A percentile compares a stretch with the other conserved stretches of the same genome.
phyloP scores from a whole-genome alignment of 1,140 invertebrate species.

The Physella acuta region DNA sequence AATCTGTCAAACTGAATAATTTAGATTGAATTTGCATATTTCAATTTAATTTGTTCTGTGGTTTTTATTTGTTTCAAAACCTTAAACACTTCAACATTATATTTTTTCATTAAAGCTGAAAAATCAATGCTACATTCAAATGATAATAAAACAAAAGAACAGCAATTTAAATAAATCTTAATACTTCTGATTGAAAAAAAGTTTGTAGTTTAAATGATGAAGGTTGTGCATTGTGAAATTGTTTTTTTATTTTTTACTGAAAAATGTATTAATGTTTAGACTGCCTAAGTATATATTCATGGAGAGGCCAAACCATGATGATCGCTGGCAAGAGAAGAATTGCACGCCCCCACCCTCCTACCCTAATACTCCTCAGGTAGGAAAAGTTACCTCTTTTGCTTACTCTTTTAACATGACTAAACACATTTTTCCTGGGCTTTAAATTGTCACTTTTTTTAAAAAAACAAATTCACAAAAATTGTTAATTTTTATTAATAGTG shows the following conservation, averaged over 20 bases:
- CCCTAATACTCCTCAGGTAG: constrained; percentile 27
- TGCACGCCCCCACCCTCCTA: constrained; percentile 37
- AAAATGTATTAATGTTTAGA: background rate
- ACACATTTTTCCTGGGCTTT: constrained; percentile 19
- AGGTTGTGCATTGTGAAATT: background rate
- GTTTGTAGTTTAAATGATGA: background rate
- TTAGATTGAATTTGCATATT: too few relatives aligned
- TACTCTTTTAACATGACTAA: background rate
- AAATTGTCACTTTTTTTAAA: background rate
- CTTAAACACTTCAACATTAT: too few relatives aligned
- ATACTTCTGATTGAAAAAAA: too few relatives aligned
- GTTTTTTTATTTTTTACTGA: background rate
- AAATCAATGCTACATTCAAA: too few relatives aligned
- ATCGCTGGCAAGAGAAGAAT: constrained; percentile 44
- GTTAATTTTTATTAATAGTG: background rate
- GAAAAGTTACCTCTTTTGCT: background rate
- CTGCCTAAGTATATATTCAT: constrained; percentile 56
- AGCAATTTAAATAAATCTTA: too few relatives aligned
- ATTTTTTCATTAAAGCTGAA: too few relatives aligned
- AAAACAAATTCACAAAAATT: background rate
- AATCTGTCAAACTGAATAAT: too few relatives aligned
- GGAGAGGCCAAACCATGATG: constrained; percentile 55
- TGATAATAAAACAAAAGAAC: too few relatives aligned
- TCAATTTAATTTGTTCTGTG: too few relatives aligned
- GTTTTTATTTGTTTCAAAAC: too few relatives aligned